phyloP scores from a whole-genome alignment of 2,113 vertebrate genomes.

The Furnarius figulus region DNA sequence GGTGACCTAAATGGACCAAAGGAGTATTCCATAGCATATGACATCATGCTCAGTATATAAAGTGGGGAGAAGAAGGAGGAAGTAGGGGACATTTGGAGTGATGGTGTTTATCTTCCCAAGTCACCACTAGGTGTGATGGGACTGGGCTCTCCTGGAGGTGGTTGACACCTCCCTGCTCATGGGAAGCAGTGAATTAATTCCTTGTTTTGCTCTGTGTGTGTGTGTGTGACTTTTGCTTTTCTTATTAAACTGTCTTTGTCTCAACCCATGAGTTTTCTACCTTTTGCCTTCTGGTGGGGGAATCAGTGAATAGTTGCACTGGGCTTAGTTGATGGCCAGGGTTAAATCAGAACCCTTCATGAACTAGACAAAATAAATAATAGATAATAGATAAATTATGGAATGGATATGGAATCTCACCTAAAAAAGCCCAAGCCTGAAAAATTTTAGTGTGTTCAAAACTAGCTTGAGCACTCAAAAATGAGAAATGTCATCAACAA shows the following conservation, averaged over 20 bases:
- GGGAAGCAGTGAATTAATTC: background rate
- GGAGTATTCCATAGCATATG: background rate
- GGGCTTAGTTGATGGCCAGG: no score
- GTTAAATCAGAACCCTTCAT: background rate
- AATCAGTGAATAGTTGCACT: accelerated
- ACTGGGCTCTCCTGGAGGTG: background rate
- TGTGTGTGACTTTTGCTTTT: background rate
- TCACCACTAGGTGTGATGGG: accelerated
- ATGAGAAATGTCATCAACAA: background rate
- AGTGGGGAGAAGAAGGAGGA: background rate
- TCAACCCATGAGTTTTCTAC: background rate
- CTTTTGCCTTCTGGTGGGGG: background rate
- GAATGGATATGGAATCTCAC: background rate
- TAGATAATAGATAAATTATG: background rate
- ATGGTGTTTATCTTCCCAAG: background rate
- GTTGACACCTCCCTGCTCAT: background rate
- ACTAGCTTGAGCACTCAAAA: background rate
- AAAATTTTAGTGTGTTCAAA: background rate
- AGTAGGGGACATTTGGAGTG: accelerated
- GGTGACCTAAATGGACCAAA: background rate
- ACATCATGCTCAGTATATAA: background rate
- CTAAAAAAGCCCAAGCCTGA: background rate
- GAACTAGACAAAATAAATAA: background rate
- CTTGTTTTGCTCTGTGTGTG: background rate
- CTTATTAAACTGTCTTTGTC: background rate